Base-by-base conservation (phyloP, 2,797 vertebrate species). In the Enteromius anoplus region DNA sequence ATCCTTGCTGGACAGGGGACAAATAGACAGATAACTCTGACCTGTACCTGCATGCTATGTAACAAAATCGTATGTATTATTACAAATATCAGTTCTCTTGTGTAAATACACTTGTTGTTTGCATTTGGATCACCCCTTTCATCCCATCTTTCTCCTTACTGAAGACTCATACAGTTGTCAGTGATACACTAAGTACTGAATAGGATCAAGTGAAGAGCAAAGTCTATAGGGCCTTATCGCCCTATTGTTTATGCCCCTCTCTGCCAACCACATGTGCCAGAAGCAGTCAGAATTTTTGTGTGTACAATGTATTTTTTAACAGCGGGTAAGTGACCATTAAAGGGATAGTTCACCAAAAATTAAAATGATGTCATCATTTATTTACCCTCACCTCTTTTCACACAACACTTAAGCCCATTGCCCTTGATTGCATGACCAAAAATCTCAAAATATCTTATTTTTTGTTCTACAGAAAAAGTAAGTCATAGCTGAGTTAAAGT, bases 81-180 rank as follows among this genome's bases (percentile, higher is more conserved):
- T 19, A 47, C 12, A 23, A 23, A 69, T 14, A 23, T 23, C 5
- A 14, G 53, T 23, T 2, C n/a, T 58, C 21, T 11, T n/a, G 23
- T 4, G 9, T 58, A 58, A 69, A 69, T 12, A 69, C 17, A 68
- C 65, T 23, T 40, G 12, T 23, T 40, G 12, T 23, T 68, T 71
- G 71, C 75, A 80, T 58, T 32, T 23, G 32, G 42, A 53, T 55
- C 62, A 69, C 5, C 71, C 40, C 29, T 58, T 29, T 80, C 40
- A 75, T 70, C 42, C 23, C 40, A 58, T 66, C 49, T 11, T 37
- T 75, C 51, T 53, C 26, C 58, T 55, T n/a, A 75, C 12, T 47
- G 71, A 86, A 84, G 66, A 84, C 64, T 70, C 77, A 60, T 78
- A 64, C 14, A 73, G 40, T 65, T 47, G 62, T 60, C 51, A 71